A percentile compares a stretch with the other conserved stretches of the same genome.
phyloP scores from a whole-genome alignment of 1,140 invertebrate genomes.

The Cyrtorhinus lividipennis region DNA sequence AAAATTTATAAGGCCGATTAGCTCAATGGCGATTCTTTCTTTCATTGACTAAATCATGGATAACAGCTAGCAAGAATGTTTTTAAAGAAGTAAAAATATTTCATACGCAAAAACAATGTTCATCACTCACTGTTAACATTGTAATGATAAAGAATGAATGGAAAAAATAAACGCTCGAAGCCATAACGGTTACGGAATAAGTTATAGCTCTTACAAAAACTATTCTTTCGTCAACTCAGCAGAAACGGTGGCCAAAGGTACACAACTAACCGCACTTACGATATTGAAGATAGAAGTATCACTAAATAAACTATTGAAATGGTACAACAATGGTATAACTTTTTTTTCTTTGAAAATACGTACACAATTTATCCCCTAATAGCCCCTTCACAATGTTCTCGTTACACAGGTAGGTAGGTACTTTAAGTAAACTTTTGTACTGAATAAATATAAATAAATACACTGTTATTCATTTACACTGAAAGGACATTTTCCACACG shows the following conservation, averaged over 20 bases:
- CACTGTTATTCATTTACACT: background rate
- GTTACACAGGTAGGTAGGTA: too few species aligned
- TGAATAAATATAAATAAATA: background rate
- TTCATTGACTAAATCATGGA: too few species aligned
- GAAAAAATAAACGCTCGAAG: background rate
- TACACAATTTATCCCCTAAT: background rate
- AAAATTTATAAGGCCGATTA: too few species aligned
- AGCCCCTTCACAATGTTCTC: too few species aligned
- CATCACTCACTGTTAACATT: background rate
- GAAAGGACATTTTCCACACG: background rate
- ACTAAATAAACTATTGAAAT: constrained; percentile 7
- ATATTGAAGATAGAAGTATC: background rate
- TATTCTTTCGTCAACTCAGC: background rate
- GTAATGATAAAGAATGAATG: background rate
- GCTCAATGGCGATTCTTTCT: too few species aligned
- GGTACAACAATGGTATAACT: background rate
- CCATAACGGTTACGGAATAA: too few species aligned
- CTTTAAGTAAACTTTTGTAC: too few species aligned
- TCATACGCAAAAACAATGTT: too few species aligned
- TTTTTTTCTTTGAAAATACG: background rate
- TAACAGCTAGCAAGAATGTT: too few species aligned
- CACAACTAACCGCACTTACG: background rate
- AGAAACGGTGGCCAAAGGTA: background rate
- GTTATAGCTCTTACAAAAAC: too few species aligned
- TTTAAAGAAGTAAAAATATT: too few species aligned